Conservation (phyloP, 2,113 vertebrate genomes). For the Collichthys lucidus region DNA sequence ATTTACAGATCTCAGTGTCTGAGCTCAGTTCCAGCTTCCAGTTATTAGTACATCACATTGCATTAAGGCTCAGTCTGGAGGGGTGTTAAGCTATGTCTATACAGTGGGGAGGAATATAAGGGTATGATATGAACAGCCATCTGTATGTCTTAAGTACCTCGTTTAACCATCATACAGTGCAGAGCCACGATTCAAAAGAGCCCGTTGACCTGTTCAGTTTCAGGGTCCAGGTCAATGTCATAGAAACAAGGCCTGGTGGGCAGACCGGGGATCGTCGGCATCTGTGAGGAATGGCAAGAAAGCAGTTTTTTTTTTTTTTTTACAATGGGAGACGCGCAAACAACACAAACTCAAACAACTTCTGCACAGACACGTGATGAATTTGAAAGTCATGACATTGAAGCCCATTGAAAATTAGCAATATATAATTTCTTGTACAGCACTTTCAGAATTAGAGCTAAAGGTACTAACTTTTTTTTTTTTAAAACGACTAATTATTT, state of each 20-base stretch:
- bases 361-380: not conserved
- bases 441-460: not conserved
- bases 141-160: not conserved
- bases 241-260: constrained; percentile 98
- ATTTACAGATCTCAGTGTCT: constrained; percentile 30
- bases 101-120: not conserved
- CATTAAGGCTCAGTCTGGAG: constrained; percentile 5
- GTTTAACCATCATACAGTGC: constrained; percentile 9
- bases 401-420: not conserved
- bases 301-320: not conserved
- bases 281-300: constrained; percentile 80
- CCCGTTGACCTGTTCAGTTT: constrained; percentile 90
- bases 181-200: constrained; percentile 87
- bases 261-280: constrained; percentile 98
- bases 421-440: not conserved
- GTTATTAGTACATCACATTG: constrained; percentile 46
- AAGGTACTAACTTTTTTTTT: no score
- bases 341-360: not conserved
- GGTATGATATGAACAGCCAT: not conserved
- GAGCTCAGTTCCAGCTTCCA: constrained; percentile 25
- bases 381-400: not conserved
- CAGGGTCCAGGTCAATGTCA: constrained; percentile 95
- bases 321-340: no score
- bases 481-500: no score
- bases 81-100: not conserved